Percentiles rank a stretch among this genome's conserved stretches.
These are phyloP conservation scores for Rhagophthalmus giganteus DNA, from an alignment of 2,888 invertebrate genomes.

Conservation along the genomic window DNA sequence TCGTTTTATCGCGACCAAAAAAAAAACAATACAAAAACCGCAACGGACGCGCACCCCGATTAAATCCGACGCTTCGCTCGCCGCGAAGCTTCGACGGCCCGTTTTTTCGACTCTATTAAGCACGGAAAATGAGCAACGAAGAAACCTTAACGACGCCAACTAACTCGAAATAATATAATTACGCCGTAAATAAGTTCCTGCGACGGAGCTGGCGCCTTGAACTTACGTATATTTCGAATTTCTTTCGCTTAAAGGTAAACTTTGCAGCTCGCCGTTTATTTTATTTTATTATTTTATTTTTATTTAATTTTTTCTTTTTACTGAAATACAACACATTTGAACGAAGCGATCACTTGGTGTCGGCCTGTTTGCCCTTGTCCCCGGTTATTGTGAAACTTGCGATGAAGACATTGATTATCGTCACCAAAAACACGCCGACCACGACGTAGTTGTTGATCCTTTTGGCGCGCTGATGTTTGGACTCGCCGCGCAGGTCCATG, in stretches of 20 bases:
- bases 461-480: slow-evolving; percentile 57
- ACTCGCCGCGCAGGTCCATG: slow-evolving; percentile 58
- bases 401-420: slow-evolving; percentile 70
- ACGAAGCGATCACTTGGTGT: too few species aligned
- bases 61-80: too few species aligned
- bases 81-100: too few species aligned
- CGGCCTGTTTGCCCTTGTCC: too few species aligned
- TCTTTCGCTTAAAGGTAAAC: too few species aligned
- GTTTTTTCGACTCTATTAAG: background rate
- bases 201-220: slow-evolving; percentile 12
- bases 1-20: too few species aligned
- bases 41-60: too few species aligned
- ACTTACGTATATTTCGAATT: too few species aligned
- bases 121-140: slow-evolving; percentile 2
- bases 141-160: slow-evolving; percentile 14
- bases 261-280: background rate
- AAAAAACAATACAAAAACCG: too few species aligned
- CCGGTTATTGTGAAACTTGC: slow-evolving; percentile 63
- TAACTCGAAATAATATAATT: slow-evolving; percentile 21
- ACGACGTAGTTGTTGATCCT: slow-evolving; percentile 66
- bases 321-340: too few species aligned
- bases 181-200: slow-evolving; percentile 14
- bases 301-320: slow-evolving; percentile 5
- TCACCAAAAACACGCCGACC: slow-evolving; percentile 66
- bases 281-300: slow-evolving; percentile 1